Evolutionary conservation across 1,140 invertebrate genomes (phyloP).

Genomic region (Achatina immaculata): DNA sequence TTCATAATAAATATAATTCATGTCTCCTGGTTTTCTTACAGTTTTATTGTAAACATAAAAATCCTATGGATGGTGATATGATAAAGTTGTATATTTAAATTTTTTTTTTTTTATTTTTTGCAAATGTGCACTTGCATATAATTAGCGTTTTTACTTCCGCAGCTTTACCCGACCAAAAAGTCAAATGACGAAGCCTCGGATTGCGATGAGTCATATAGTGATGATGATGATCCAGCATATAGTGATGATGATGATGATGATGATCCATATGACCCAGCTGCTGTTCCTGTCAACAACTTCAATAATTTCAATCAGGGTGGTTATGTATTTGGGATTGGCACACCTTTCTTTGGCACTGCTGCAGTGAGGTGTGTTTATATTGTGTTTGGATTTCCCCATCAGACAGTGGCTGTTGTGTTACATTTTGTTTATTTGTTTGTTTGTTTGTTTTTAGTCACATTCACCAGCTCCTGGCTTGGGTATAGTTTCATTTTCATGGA

Average conservation of each 20-base stretch:
- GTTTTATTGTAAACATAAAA: too few species aligned
- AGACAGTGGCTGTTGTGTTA: too few species aligned
- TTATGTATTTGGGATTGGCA: constrained; percentile 53
- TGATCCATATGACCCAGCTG: not conserved
- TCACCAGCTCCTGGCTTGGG: too few species aligned
- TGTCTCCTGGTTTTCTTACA: too few species aligned
- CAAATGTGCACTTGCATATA: too few species aligned
- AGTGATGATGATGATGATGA: constrained; percentile 35
- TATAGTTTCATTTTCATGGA: too few species aligned
- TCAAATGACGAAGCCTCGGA: constrained; percentile 33
- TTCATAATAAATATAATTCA: too few species aligned
- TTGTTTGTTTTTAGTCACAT: too few species aligned
- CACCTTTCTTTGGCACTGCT: constrained; percentile 51
- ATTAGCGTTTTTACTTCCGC: constrained; percentile 14
- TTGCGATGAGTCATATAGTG: constrained; percentile 49
- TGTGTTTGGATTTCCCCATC: not conserved
- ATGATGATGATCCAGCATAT: constrained; percentile 39
- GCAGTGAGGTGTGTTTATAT: constrained; percentile 36
- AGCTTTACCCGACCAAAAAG: constrained; percentile 48
- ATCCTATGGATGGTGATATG: too few species aligned
- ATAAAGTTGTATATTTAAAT: too few species aligned
- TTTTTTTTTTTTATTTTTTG: too few species aligned
- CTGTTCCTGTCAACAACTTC: constrained; percentile 2
- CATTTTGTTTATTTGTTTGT: too few species aligned
- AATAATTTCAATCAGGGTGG: not conserved